Percentiles rank a stretch among this genome's conserved stretches.
phyloP scores from a whole-genome alignment of 1,140 invertebrate genomes.

The Samia ricini region DNA sequence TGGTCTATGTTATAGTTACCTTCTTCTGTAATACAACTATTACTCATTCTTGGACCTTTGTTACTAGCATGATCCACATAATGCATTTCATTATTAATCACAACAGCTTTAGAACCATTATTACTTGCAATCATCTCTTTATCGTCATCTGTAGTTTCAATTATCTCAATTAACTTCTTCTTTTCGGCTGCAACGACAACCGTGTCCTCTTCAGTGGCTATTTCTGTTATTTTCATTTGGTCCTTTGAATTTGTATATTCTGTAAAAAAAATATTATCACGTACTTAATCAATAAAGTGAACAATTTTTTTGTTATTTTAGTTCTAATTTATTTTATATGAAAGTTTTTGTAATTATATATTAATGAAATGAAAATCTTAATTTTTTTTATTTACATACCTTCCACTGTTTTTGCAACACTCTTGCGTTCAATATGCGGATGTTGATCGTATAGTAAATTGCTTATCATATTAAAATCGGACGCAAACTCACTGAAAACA shows the following conservation, averaged over 20 bases:
- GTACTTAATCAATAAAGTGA: not conserved
- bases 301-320: not conserved
- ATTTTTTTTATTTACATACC: no score
- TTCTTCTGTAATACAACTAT: conserved; percentile 26
- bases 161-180: conserved; percentile 53
- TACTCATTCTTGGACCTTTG: not conserved
- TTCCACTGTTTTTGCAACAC: conserved; percentile 22
- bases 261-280: not conserved
- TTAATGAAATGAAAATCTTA: no score
- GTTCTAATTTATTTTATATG: not conserved
- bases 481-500: conserved; percentile 36
- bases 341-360: no score
- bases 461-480: conserved; percentile 44
- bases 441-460: conserved; percentile 53
- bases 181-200: conserved; percentile 29
- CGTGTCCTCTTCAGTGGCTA: not conserved
- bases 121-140: not conserved
- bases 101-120: not conserved
- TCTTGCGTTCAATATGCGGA: conserved; percentile 33
- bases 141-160: conserved; percentile 23
- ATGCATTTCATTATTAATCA: not conserved
- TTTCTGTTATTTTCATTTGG: not conserved
- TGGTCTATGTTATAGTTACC: conserved; percentile 38
- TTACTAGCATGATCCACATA: not conserved
- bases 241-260: conserved; percentile 15